A percentile compares a stretch with the other conserved stretches of the same genome.
phyloP scores from a whole-genome alignment of 2,797 vertebrate genomes.

The Gallinago nigripennis region DNA sequence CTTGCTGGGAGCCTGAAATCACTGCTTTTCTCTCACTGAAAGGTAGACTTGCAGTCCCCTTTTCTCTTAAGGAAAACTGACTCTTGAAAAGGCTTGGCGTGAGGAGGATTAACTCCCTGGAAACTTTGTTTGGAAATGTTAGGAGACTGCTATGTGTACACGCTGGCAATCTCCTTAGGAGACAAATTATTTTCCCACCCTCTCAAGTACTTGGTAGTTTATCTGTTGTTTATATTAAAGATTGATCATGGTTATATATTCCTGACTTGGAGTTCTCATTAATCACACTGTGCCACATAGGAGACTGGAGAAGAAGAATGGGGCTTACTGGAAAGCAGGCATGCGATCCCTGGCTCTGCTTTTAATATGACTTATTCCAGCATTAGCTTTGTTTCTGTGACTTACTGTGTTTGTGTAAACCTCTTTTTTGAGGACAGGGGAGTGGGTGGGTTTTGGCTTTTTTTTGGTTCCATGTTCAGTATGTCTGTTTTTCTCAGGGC shows the following conservation, averaged over 20 bases:
- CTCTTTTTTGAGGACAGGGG: too few species aligned
- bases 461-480: not conserved
- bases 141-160: constrained; percentile 30
- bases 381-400: constrained; percentile 31
- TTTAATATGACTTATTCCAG: constrained; percentile 3
- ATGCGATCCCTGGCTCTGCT: constrained; percentile 22
- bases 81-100: constrained; percentile 34
- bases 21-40: not conserved
- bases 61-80: constrained; percentile 20
- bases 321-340: constrained; percentile 42
- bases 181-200: constrained; percentile 69
- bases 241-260: constrained; percentile 48
- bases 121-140: constrained; percentile 57
- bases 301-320: constrained; percentile 21
- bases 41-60: not conserved
- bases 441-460: too few species aligned
- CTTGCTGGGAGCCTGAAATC: not conserved
- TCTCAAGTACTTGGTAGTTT: constrained; percentile 64
- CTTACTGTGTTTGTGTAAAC: constrained; percentile 7
- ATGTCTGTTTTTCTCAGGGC: not conserved
- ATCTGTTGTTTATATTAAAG: constrained; percentile 65
- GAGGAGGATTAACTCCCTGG: constrained; percentile 51
- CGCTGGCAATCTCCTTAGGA: constrained; percentile 10
- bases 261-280: constrained; percentile 40
- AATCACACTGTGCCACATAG: constrained; percentile 15